These are phyloP conservation scores for Drosophila robusta DNA, from an alignment of 2,888 invertebrate species.

Conservation along the genomic window DNA sequence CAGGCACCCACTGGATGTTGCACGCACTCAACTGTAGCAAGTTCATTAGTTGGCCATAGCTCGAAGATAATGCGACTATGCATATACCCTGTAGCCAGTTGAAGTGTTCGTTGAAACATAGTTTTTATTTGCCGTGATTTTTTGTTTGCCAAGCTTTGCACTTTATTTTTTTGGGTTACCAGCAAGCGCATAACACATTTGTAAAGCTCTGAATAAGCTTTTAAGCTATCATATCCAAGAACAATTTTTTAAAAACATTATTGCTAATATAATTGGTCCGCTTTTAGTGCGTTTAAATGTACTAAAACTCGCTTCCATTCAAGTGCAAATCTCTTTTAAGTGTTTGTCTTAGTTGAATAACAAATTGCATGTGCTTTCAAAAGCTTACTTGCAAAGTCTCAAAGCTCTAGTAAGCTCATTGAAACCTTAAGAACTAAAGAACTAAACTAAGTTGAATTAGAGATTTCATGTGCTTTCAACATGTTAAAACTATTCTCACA, in stretches of 20 bases:
- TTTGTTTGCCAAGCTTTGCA: too few species aligned
- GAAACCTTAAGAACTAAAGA: neutral
- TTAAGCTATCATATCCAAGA: too few species aligned
- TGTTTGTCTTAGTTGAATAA: too few species aligned
- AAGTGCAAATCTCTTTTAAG: too few species aligned
- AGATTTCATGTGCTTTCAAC: neutral
- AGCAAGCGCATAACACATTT: too few species aligned
- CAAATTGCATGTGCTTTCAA: too few species aligned
- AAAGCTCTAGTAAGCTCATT: neutral
- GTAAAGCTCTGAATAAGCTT: too few species aligned
- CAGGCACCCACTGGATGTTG: slow-evolving; percentile 38
- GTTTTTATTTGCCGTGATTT: neutral
- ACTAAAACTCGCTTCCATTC: neutral
- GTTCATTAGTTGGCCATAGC: slow-evolving; percentile 50
- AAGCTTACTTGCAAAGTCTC: neutral
- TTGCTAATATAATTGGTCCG: too few species aligned
- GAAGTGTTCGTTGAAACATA: neutral
- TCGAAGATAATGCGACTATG: neutral
- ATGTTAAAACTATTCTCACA: neutral
- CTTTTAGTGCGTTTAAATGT: too few species aligned
- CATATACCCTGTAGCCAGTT: slow-evolving; percentile 19
- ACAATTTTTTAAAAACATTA: too few species aligned
- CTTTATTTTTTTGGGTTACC: too few species aligned
- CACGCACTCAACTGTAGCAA: slow-evolving; percentile 66
- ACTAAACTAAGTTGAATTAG: too few species aligned